phyloP scores from a whole-genome alignment of 2,113 vertebrate genomes.

The Crypturellus undulatus region DNA sequence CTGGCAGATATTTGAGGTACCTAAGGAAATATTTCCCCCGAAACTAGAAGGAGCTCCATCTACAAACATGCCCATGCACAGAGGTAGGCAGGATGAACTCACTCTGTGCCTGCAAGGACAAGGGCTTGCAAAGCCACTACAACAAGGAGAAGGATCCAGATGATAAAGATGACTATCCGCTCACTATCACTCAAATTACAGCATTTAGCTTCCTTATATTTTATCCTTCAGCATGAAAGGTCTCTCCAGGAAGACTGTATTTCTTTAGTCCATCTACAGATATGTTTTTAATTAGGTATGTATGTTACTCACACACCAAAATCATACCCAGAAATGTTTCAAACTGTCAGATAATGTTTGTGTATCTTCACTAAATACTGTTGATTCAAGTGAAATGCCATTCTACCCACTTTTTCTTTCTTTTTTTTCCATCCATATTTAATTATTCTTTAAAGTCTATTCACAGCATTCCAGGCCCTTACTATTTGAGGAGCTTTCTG shows the following conservation, averaged over 20 bases:
- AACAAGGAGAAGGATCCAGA: neutral
- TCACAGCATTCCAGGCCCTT: fast-evolving
- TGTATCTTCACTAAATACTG: neutral
- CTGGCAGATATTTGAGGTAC: neutral
- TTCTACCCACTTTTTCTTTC: neutral
- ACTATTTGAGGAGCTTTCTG: neutral
- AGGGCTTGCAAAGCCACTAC: neutral
- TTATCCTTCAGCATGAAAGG: neutral
- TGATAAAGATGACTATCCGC: neutral
- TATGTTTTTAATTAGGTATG: neutral
- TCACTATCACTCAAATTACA: neutral
- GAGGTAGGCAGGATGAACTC: fast-evolving
- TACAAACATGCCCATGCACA: neutral
- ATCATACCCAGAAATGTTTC: neutral
- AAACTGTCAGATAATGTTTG: neutral
- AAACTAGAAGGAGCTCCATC: neutral
- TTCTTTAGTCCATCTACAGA: neutral
- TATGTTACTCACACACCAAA: neutral
- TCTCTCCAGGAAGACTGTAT: neutral
- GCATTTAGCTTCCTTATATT: neutral
- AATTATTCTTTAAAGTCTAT: neutral
- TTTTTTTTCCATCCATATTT: neutral
- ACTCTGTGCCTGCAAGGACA: neutral
- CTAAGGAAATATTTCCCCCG: neutral
- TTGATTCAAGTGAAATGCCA: neutral